A percentile compares a stretch with the other conserved stretches of the same genome.
phyloP scores from a whole-genome alignment of 2,888 invertebrate genomes.

The Cantharis flavilabris region DNA sequence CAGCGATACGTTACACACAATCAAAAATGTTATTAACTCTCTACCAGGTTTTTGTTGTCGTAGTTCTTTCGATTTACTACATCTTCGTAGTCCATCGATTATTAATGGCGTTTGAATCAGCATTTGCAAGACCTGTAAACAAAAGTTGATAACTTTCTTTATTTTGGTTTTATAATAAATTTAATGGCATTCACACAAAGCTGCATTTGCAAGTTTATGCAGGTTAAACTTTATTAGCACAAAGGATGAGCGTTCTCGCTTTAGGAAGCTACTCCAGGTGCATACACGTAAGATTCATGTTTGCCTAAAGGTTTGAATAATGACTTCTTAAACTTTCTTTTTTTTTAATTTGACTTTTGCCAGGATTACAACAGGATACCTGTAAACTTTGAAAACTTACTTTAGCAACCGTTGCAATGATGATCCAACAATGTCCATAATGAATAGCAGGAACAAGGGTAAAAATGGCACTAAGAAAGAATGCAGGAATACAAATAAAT shows the following conservation, averaged over 20 bases:
- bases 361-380: not conserved
- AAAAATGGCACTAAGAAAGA: slow-evolving; percentile 71
- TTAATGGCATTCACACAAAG: not conserved
- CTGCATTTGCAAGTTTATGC: not conserved
- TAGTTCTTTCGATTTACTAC: slow-evolving; percentile 67
- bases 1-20: slow-evolving; percentile 76
- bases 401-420: slow-evolving; percentile 37
- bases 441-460: slow-evolving; percentile 69
- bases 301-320: not conserved
- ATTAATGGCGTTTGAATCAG: slow-evolving; percentile 75
- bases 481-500: slow-evolving; percentile 73
- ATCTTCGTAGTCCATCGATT: slow-evolving; percentile 74
- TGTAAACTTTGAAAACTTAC: slow-evolving; percentile 25
- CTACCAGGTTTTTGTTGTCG: slow-evolving; percentile 73
- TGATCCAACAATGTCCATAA: slow-evolving; percentile 31
- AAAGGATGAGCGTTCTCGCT: not conserved
- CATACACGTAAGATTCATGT: not conserved
- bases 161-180: not conserved
- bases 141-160: not conserved
- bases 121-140: slow-evolving; percentile 69
- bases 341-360: not conserved
- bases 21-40: slow-evolving; percentile 75
- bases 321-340: not conserved
- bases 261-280: not conserved
- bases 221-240: not conserved